Evolutionary conservation across 2,797 vertebrate genomes (phyloP).

Genomic region (Dipus sagitta): DNA sequence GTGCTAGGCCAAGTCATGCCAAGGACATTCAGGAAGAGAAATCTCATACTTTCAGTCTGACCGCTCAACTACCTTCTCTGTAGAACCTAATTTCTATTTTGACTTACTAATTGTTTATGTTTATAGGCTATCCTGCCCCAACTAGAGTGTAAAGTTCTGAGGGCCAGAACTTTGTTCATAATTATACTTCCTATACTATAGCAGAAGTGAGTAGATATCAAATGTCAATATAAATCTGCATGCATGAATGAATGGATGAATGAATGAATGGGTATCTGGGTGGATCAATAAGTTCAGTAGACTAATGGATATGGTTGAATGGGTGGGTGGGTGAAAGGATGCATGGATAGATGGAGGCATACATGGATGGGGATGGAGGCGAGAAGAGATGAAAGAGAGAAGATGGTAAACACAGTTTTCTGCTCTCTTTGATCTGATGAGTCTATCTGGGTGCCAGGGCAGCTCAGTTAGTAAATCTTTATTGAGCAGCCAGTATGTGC

Average conservation of each 20-base stretch:
- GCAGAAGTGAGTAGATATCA: not conserved
- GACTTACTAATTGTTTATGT: not conserved
- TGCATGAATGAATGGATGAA: not conserved
- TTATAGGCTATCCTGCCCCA: not conserved
- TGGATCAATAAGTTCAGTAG: not conserved
- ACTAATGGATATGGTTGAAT: too few species aligned
- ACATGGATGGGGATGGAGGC: not conserved
- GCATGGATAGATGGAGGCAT: too few species aligned
- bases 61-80: not conserved
- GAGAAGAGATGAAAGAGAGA: not conserved
- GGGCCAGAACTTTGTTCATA: not conserved
- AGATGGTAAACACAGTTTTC: not conserved
- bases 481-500: not conserved
- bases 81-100: not conserved
- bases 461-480: not conserved
- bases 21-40: constrained; percentile 16
- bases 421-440: not conserved
- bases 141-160: not conserved
- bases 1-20: not conserved
- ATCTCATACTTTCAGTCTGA: not conserved
- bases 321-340: too few species aligned
- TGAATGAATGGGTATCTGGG: not conserved
- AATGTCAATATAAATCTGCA: not conserved
- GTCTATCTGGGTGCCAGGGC: not conserved
- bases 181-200: not conserved